Evolutionary conservation across 2,797 vertebrate genomes (phyloP), one percentile per base, ranked within the genome.

Genomic region (Characodon lateralis): DNA sequence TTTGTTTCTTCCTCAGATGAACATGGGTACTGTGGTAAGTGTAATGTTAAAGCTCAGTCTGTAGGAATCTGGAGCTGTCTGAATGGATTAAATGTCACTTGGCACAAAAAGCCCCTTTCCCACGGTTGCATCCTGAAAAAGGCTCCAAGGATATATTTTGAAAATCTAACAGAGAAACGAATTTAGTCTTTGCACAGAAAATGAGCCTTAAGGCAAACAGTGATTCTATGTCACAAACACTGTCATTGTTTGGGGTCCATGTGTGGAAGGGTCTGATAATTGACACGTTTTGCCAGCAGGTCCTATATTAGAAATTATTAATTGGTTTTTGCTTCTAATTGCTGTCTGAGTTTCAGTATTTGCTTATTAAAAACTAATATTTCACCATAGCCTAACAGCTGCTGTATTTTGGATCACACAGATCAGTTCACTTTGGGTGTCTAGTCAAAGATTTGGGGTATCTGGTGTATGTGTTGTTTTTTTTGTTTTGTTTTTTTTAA

Each of bases 11-110:
- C 84, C 73, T 78, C 88, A 96, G 95, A 85, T 84, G 50, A 85
- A 75, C 78, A 1, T 73, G 91, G 92, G 94, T 93, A 86, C 85
- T 56, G 90, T 94, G 93, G 90, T 94, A 89, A 93, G 93, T 88
- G 79, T 74, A 58, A 77, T 53, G 31, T 66, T 55, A 5, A 72
- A 63, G 61, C 71, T 51, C 81, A 78, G 50, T 73, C 1, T 87
- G 80, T 82, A 87, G 83, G 88, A 50, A 26, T 83, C 77, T 80
- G 56, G 71, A 86, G 87, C 77, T 88, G 65, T 83, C 50, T 58
- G 85, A 82, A 20, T 41, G 73, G 14, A 74, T 72, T 75, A 41
- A 78, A 77, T 65, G 53, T 80, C 18, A 53, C 81, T 77, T 80
- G 51, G 13, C 22, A 77, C 65, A n/a, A 35, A 41, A 22, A 79